phyloP scores from a whole-genome alignment of 2,888 invertebrate species.

The Megalurothrips usitatus region DNA sequence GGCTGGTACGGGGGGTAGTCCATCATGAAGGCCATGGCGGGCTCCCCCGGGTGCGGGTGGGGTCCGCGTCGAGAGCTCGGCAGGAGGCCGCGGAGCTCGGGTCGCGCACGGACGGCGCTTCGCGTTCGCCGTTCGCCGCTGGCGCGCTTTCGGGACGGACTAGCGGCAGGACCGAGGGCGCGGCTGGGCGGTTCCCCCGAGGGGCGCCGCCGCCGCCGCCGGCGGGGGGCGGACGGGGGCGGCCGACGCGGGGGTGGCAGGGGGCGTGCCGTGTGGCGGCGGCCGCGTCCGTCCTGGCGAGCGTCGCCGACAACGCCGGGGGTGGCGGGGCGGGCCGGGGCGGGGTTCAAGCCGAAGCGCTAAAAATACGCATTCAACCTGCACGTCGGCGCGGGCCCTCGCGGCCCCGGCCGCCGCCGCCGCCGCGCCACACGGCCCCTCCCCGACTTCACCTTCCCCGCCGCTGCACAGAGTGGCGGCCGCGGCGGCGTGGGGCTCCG shows the following conservation, averaged over 20 bases:
- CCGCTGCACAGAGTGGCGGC: not conserved
- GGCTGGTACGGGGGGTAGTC: not conserved
- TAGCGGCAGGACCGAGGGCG: no score
- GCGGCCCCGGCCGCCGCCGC: not conserved
- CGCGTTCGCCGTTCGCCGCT: not conserved
- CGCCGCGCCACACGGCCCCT: not conserved
- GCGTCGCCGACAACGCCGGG: not conserved
- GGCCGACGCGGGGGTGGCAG: not conserved
- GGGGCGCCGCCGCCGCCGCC: not conserved
- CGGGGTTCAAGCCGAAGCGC: not conserved
- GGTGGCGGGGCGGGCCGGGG: not conserved
- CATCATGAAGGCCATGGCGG: constrained; percentile 25
- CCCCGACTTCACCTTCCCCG: not conserved
- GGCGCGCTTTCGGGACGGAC: not conserved
- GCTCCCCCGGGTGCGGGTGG: no score
- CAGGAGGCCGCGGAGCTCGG: not conserved
- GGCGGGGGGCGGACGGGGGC: not conserved
- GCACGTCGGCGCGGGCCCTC: not conserved
- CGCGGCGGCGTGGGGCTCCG: no score
- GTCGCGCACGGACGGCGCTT: no score
- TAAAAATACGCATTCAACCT: constrained; percentile 18
- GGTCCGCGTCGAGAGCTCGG: not conserved
- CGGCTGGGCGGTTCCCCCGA: no score
- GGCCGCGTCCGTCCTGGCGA: not conserved
- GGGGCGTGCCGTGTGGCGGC: not conserved